A percentile compares a stretch with the other conserved stretches of the same genome.
Evolutionary conservation across 2,888 invertebrate species (phyloP).

Genomic region (Drosophila greeni): DNA sequence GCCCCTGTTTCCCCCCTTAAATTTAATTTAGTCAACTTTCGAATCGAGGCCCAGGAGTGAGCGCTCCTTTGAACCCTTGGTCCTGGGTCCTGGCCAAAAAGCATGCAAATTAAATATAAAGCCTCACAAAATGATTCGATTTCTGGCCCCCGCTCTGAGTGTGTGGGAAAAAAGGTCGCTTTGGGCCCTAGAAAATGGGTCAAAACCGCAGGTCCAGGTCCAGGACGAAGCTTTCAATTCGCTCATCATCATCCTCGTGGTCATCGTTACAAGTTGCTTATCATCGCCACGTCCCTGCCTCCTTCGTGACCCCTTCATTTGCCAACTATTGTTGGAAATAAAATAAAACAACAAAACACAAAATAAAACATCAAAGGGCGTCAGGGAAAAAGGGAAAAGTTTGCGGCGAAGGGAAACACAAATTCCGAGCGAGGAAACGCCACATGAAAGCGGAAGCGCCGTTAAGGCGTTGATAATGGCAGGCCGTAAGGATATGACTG

Average conservation of each 20-base stretch:
- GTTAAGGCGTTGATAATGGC: constrained; percentile 42
- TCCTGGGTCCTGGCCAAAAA: constrained; percentile 30
- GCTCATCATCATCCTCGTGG: constrained; percentile 38
- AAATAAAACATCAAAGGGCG: constrained; percentile 37
- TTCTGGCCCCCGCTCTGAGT: constrained; percentile 26
- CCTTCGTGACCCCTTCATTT: constrained; percentile 8
- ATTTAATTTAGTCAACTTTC: constrained; percentile 28
- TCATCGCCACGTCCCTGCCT: constrained; percentile 17
- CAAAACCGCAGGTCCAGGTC: constrained; percentile 25
- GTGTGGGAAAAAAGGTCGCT: constrained; percentile 15
- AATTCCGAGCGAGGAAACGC: constrained; percentile 22
- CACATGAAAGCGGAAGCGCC: constrained; percentile 29
- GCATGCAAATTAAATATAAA: constrained; percentile 69
- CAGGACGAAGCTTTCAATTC: constrained; percentile 28
- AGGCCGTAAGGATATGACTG: constrained; percentile 21
- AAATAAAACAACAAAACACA: background rate
- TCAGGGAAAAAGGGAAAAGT: constrained; percentile 21
- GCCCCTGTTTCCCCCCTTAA: constrained; percentile 7
- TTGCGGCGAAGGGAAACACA: constrained; percentile 23
- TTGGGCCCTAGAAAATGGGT: constrained; percentile 14
- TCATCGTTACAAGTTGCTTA: constrained; percentile 48
- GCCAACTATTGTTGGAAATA: constrained; percentile 16
- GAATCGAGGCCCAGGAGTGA: constrained; percentile 14
- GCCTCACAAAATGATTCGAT: constrained; percentile 65
- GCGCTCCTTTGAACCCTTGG: constrained; percentile 21